Evolutionary conservation across 1,140 invertebrate species (phyloP).

Genomic region (Drosophila albomicans): DNA sequence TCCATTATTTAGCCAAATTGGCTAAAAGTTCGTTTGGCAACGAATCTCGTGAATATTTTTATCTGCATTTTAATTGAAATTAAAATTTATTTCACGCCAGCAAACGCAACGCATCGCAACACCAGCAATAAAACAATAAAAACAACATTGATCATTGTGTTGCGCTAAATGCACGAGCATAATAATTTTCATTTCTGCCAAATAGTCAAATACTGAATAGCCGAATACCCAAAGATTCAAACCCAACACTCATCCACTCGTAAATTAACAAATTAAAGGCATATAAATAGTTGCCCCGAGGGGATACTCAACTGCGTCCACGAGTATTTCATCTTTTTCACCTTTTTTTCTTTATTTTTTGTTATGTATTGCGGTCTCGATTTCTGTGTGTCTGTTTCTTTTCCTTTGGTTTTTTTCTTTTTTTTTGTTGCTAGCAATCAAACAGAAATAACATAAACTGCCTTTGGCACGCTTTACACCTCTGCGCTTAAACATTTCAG

Average conservation of each 20-base stretch:
- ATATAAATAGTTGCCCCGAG: slow-evolving; percentile 46
- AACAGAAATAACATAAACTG: slow-evolving; percentile 59
- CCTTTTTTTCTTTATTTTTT: slow-evolving; percentile 8
- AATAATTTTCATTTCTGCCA: slow-evolving; percentile 7
- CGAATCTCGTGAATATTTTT: slow-evolving; percentile 60
- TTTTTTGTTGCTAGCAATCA: slow-evolving; percentile 26
- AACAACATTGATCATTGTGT: slow-evolving; percentile 38
- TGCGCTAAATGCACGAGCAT: slow-evolving; percentile 32
- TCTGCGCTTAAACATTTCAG: slow-evolving; percentile 51
- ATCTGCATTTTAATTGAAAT: slow-evolving; percentile 41
- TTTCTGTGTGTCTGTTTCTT: slow-evolving; percentile 28
- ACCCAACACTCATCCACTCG: slow-evolving; percentile 3
- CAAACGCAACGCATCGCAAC: slow-evolving; percentile 5
- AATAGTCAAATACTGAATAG: too few species aligned
- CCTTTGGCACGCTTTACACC: slow-evolving; percentile 78
- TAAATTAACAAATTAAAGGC: slow-evolving; percentile 68
- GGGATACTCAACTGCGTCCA: slow-evolving; percentile 20
- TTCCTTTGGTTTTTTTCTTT: slow-evolving; percentile 35
- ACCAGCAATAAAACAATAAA: slow-evolving; percentile 16
- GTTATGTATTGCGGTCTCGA: too few species aligned
- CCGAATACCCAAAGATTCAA: too few species aligned
- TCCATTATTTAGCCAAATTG: slow-evolving; percentile 57
- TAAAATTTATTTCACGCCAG: slow-evolving; percentile 60
- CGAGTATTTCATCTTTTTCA: slow-evolving; percentile 27
- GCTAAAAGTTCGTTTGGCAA: slow-evolving; percentile 37